Base-by-base conservation (phyloP, 2,888 invertebrate species). In the Rambutsinella grinnellia region DNA sequence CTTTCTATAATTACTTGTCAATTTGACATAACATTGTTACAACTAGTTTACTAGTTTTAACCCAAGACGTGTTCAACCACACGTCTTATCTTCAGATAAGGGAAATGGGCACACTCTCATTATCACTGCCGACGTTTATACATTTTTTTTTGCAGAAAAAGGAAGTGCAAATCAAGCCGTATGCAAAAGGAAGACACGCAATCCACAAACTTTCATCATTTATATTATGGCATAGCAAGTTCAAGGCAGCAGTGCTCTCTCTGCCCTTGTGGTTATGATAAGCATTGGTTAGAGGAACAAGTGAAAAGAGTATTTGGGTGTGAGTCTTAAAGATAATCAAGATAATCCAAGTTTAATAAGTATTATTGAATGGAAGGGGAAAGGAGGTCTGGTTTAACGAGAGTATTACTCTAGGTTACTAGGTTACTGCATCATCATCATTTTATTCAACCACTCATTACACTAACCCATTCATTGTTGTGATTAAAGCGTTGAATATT, bases 391-490 rank as follows among this genome's bases (percentile, higher is more conserved):
- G 66, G 76, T 79, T 78, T 63, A 80, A 80, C 79, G 79, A 79
- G 57, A 70, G 76, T 76, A 78, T 77, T 80, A 78, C 81, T 81
- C 75, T 82, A 82, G 82, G 82, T 82, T 80, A 81, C 81, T 82
- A 81, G 82, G 82, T 82, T 81, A 82, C 76, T 80, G 79, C 80
- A 81, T 82, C 79, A 75, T 65, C 58, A 65, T 51, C 36, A 63
- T 36, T 47, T 69, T 28, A 53, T 67, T 49, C n/a, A 49, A 13
- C 10, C 49, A 49, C n/a, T 49, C 19, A 19, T 49, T 17, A 17
- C n/a, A 36, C n/a, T n/a, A n/a, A 49, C 5, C 49, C 19, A 49
- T 19, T 17, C n/a, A 44, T 44, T 10, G 13, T 10, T 10, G 8
- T 10, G 44, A 10, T 44, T 10, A 44, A 49, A 49, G 5, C n/a